These are phyloP conservation scores for Plectrocnemia conspersa DNA, from an alignment of 1,140 invertebrate species.

Conservation along the genomic window DNA sequence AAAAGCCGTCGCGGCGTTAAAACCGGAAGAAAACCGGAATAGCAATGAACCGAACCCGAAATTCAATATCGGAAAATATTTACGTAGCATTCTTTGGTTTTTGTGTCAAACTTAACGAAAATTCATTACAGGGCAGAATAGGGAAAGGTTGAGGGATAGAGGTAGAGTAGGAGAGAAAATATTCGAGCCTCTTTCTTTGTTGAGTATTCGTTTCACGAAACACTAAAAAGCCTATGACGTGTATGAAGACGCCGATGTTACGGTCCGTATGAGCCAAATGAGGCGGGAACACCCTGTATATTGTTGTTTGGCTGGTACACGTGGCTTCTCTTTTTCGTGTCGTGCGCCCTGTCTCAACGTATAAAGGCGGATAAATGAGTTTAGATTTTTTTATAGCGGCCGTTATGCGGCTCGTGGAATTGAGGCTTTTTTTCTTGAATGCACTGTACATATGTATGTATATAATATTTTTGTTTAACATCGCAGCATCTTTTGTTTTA, in stretches of 20 bases:
- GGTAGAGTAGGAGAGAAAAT: too few relatives aligned
- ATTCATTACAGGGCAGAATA: too few relatives aligned
- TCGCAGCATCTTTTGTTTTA: too few relatives aligned
- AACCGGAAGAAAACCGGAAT: too few relatives aligned
- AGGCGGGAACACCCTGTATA: conserved; percentile 5
- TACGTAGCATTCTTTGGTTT: too few relatives aligned
- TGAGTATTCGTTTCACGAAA: conserved; percentile 7
- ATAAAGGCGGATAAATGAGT: conserved; percentile 8
- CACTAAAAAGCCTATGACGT: conserved; percentile 20
- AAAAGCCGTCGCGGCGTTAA: not conserved
- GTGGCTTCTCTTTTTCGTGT: too few relatives aligned
- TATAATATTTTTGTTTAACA: too few relatives aligned
- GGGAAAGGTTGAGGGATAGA: too few relatives aligned
- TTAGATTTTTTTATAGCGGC: conserved; percentile 1
- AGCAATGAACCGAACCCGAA: too few relatives aligned
- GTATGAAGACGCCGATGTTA: conserved; percentile 14
- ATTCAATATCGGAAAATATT: too few relatives aligned
- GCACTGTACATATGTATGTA: too few relatives aligned
- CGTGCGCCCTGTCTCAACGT: not conserved
- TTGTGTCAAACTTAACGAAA: too few relatives aligned
- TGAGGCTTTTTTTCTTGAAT: not conserved
- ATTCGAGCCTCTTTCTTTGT: conserved; percentile 10
- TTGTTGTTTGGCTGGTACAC: conserved; percentile 1
- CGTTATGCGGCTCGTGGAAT: conserved; percentile 3
- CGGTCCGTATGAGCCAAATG: conserved; percentile 20